These are phyloP conservation scores for Petrocephalus schoutedeni DNA, from an alignment of 2,797 vertebrate species.

Conservation along the genomic window DNA sequence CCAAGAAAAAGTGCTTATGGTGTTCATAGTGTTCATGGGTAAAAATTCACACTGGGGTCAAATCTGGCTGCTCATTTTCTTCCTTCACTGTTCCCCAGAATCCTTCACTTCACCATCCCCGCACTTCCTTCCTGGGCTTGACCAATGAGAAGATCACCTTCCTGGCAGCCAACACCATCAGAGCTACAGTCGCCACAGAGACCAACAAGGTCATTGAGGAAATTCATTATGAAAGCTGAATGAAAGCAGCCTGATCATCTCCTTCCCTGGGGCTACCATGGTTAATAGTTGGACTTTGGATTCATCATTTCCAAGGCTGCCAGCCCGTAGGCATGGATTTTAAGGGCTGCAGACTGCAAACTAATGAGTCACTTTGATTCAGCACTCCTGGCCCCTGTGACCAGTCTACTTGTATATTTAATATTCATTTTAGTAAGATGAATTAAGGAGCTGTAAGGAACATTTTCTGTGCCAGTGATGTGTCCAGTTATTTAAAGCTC, in stretches of 20 bases:
- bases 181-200: conserved; percentile 96
- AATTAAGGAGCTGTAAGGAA: not conserved
- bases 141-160: conserved; percentile 93
- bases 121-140: conserved; percentile 85
- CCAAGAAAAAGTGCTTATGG: not conserved
- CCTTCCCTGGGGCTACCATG: not conserved
- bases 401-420: not conserved
- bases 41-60: not conserved
- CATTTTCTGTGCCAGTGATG: not conserved
- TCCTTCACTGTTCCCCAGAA: conserved; percentile 66
- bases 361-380: not conserved
- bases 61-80: not conserved
- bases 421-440: not conserved
- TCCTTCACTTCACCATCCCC: conserved; percentile 91
- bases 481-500: not conserved
- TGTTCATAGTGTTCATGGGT: not conserved
- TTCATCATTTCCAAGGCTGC: not conserved
- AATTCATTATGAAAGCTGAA: not conserved
- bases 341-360: not conserved
- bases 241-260: not conserved
- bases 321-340: not conserved
- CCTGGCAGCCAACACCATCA: conserved; percentile 94
- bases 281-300: not conserved
- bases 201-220: conserved; percentile 81
- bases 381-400: not conserved